A percentile compares a stretch with the other conserved stretches of the same genome.
Conservation (phyloP, 2,888 invertebrate genomes). For the Helleia helle region DNA sequence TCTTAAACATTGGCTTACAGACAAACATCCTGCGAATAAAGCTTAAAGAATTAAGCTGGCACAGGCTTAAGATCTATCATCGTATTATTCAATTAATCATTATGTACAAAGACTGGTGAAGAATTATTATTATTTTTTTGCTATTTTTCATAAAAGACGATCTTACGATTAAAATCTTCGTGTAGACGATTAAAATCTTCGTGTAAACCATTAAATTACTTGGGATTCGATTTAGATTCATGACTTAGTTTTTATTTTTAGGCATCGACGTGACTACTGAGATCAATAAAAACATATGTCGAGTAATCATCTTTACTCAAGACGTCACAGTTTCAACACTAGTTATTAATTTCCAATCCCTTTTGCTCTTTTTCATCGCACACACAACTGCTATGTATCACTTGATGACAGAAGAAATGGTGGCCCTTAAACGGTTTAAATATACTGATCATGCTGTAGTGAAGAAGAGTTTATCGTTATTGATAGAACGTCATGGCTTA, state of each 20-base stretch:
- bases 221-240: too few relatives aligned
- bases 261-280: not conserved
- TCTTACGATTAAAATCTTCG: too few relatives aligned
- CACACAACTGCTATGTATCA: slow-evolving; percentile 8
- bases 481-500: slow-evolving; percentile 4
- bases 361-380: slow-evolving; percentile 4
- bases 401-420: slow-evolving; percentile 4
- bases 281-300: not conserved
- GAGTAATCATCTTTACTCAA: not conserved
- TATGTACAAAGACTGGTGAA: too few relatives aligned
- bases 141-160: too few relatives aligned
- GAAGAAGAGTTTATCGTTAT: not conserved
- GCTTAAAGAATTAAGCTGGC: too few relatives aligned
- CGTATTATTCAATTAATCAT: too few relatives aligned
- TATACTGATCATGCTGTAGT: not conserved
- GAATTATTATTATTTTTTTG: too few relatives aligned
- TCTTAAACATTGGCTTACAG: too few relatives aligned
- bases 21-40: too few relatives aligned
- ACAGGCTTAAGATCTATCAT: too few relatives aligned
- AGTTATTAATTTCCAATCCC: slow-evolving; percentile 1
- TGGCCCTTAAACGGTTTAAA: not conserved
- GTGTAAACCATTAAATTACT: too few relatives aligned
- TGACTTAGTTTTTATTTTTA: not conserved
- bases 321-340: not conserved
- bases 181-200: too few relatives aligned